A percentile compares a stretch with the other conserved stretches of the same genome.
phyloP scores from a whole-genome alignment of 2,797 vertebrate genomes.

The Scarus forsteni region DNA sequence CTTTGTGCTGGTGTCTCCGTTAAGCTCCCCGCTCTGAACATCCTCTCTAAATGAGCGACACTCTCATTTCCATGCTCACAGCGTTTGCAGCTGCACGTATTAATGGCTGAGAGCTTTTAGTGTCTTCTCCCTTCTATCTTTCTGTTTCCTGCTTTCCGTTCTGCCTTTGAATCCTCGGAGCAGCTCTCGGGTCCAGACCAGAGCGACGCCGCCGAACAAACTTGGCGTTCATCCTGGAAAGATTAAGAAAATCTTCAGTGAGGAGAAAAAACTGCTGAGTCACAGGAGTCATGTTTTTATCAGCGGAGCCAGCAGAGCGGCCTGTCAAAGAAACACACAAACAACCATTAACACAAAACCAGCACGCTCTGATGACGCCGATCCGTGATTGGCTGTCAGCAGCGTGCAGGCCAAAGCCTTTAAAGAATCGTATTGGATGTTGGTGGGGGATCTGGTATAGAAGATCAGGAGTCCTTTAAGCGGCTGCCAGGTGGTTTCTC shows the following conservation, averaged over 20 bases:
- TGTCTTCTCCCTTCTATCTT: slow-evolving; percentile 4
- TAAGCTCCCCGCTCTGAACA: slow-evolving; percentile 26
- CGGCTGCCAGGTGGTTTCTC: slow-evolving; percentile 25
- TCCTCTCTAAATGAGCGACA: slow-evolving; percentile 14
- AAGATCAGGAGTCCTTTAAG: slow-evolving; percentile 12
- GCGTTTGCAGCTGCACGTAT: slow-evolving; percentile 33
- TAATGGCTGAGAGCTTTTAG: slow-evolving; percentile 47
- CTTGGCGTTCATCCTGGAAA: slow-evolving; percentile 45
- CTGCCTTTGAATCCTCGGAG: slow-evolving; percentile 45
- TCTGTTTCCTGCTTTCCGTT: slow-evolving; percentile 16
- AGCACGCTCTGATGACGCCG: slow-evolving; percentile 50
- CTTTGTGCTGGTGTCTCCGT: slow-evolving; percentile 1
- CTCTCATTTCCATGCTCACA: slow-evolving; percentile 40
- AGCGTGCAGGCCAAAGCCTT: slow-evolving; percentile 22
- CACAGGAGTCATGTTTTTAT: slow-evolving; percentile 44
- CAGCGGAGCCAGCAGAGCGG: slow-evolving; percentile 17
- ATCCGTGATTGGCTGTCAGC: slow-evolving; percentile 60
- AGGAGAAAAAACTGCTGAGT: slow-evolving; percentile 55
- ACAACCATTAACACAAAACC: slow-evolving; percentile 49
- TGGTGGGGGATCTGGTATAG: slow-evolving; percentile 29
- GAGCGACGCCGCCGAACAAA: slow-evolving; percentile 19
- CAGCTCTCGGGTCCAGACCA: slow-evolving; percentile 26
- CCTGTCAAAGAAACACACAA: slow-evolving; percentile 24
- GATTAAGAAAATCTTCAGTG: slow-evolving; percentile 53
- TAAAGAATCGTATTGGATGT: slow-evolving; percentile 30